Evolutionary conservation across 2,888 invertebrate genomes (phyloP).

Genomic region (Phalera bucephala): DNA sequence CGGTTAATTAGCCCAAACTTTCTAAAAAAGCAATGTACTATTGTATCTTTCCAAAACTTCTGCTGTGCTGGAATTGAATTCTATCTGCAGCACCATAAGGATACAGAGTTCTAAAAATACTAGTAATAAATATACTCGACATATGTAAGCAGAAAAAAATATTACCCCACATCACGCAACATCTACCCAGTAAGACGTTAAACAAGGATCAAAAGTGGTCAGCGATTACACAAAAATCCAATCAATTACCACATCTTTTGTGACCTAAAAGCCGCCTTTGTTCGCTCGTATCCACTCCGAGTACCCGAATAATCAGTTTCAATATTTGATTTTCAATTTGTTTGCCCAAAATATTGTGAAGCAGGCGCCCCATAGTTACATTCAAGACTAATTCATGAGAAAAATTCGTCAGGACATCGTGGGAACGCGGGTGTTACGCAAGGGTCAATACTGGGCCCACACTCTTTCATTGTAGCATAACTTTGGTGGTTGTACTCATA

Average conservation of each 20-base stretch:
- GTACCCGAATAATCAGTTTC: conserved; percentile 67
- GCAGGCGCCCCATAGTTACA: conserved; percentile 42
- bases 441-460: conserved; percentile 69
- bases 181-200: conserved; percentile 43
- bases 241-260: conserved; percentile 76
- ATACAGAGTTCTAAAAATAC: too few species aligned
- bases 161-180: conserved; percentile 32
- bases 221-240: conserved; percentile 68
- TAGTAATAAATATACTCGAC: too few species aligned
- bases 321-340: conserved; percentile 76
- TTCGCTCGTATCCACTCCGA: conserved; percentile 32
- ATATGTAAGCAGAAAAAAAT: conserved; percentile 15
- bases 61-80: too few species aligned
- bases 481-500: conserved; percentile 19
- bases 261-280: conserved; percentile 76
- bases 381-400: conserved; percentile 56
- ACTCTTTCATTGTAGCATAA: conserved; percentile 61
- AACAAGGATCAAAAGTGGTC: conserved; percentile 66
- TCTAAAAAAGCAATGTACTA: too few species aligned
- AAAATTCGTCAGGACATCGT: conserved; percentile 71
- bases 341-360: conserved; percentile 57
- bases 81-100: too few species aligned
- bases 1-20: too few species aligned
- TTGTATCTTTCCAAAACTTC: too few species aligned
- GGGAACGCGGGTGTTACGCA: conserved; percentile 66